Base-by-base conservation (phyloP, 2,797 vertebrate species). In the Acanthopagrus latus region DNA sequence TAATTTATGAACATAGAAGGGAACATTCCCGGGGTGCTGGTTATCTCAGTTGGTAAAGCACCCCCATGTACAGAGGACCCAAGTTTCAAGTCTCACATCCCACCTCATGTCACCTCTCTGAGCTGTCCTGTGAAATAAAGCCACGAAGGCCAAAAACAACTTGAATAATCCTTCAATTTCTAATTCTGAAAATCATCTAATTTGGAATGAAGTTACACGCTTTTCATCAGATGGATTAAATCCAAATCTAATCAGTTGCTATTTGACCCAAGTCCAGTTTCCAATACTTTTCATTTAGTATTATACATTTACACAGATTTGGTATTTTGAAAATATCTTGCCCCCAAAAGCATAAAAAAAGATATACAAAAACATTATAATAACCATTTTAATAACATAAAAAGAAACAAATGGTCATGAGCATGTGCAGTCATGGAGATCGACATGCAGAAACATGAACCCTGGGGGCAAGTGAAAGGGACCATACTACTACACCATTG, bases 351-450 rank as follows among this genome's bases (percentile, higher is more conserved):
- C 5, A 13, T 29, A 23, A 41, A 7, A 7, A 59, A 43, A 33
- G 16, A 5, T 20, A 29, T 16, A 9, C 12, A 41, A 6, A 66
- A 4, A 20, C 7, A 6, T 18, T 29, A 51, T 65, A 27, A 51
- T 65, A 1, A 44, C 46, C 25, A 63, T 33, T 72, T 29, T 54
- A 72, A 44, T 23, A 55, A 47, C 46, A 41, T 33, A 43, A 59
- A 62, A 46, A 2, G n/a, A 41, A 51, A 65, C 23, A 57, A 33
- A 7, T 60, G 17, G 21, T 41, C 21, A 20, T 8, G 47, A 23
- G 23, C n/a, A 25, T 25, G 33, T 60, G 8, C 14, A 21, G 33
- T 51, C 21, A 20, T 5, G 2, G 4, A 33, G 20, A 21, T 1
- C 21, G 58, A 52, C 2, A 10, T 21, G 20, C 16, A 52, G 17